Evolutionary conservation across 2,888 invertebrate species (phyloP), one percentile per base, ranked within the genome.

Genomic region (Agriotes lineatus): DNA sequence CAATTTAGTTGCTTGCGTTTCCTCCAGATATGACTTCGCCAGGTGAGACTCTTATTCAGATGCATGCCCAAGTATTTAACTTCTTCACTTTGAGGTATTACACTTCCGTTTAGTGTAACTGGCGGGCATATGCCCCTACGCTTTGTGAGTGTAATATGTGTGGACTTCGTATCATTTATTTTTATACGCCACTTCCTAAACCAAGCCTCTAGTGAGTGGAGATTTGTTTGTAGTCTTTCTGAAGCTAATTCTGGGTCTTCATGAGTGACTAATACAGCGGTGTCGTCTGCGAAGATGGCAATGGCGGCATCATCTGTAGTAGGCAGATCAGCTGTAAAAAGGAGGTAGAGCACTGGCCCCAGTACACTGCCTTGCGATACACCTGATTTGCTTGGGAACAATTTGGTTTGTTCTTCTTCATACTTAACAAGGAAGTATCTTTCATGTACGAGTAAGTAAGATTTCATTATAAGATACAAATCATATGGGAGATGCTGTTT

Each of bases 331-430:
- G 63, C 35, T 42, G 61, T 72, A 18, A 62, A 25, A 72, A 70
- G 18, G 14, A 22, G 45, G 33, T 67, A 67, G 3, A 70, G 25
- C 20, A 69, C 44, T 9, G 72, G 67, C 25, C 67, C 64, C n/a
- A 73, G 60, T 10, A 61, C 54, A 19, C 66, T 69, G 12, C 71
- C 69, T 50, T 71, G 69, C 0, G 64, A 69, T 30, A 69, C 64
- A 6, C 67, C 60, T 12, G 57, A 19, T 56, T 25, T 63, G 16
- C 56, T 64, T 42, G 14, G 18, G 5, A 45, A 10, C 25, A 33
- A 18, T 19, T 48, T 48, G 19, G 48, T 48, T 20, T 19, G 19
- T 48, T 19, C 48, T 44, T 45, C 35, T 18, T 18, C 33, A 10
- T 25, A 14, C 45, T 45, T 60, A 22, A 60, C 42, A 30, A 37